Conservation (phyloP, 2,888 invertebrate species). For the Tortricodes alternella region DNA sequence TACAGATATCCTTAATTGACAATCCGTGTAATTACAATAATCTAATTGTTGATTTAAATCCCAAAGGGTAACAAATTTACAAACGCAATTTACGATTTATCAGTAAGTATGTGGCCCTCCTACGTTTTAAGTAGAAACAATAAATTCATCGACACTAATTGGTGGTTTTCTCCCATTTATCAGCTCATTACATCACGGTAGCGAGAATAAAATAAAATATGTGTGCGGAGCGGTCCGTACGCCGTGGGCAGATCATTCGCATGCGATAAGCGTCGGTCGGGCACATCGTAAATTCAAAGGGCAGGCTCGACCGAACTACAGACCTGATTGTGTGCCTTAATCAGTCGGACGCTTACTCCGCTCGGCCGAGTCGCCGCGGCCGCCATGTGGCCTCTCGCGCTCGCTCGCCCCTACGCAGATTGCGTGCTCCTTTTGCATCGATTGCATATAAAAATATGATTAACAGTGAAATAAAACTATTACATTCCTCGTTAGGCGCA, state of each 20-base stretch:
- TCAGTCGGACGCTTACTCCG: conserved; percentile 66
- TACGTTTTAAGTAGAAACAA: conserved; percentile 83
- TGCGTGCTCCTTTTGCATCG: conserved; percentile 25
- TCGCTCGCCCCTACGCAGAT: conserved; percentile 14
- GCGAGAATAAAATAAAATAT: conserved; percentile 83
- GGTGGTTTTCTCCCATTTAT: conserved; percentile 83
- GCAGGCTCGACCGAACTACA: conserved; percentile 78
- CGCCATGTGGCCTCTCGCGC: conserved; percentile 16
- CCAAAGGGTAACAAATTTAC: conserved; percentile 59
- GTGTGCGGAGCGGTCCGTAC: conserved; percentile 74
- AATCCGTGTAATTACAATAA: conserved; percentile 56
- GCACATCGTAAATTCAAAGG: conserved; percentile 82
- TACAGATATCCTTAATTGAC: conserved; percentile 52
- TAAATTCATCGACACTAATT: conserved; percentile 84
- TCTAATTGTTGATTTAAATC: conserved; percentile 68
- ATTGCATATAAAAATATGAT: conserved; percentile 30
- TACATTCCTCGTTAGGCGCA: conserved; percentile 31
- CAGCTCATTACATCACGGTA: conserved; percentile 84
- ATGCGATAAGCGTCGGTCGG: conserved; percentile 82
- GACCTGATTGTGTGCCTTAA: conserved; percentile 79
- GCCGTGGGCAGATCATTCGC: conserved; percentile 82
- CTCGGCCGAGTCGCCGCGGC: conserved; percentile 11
- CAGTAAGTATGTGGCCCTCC: conserved; percentile 73
- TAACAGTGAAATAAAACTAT: conserved; percentile 29
- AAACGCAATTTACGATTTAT: conserved; percentile 75